A percentile compares a stretch with the other conserved stretches of the same genome.
phyloP scores from a whole-genome alignment of 2,797 vertebrate genomes.

The Pampus argenteus region DNA sequence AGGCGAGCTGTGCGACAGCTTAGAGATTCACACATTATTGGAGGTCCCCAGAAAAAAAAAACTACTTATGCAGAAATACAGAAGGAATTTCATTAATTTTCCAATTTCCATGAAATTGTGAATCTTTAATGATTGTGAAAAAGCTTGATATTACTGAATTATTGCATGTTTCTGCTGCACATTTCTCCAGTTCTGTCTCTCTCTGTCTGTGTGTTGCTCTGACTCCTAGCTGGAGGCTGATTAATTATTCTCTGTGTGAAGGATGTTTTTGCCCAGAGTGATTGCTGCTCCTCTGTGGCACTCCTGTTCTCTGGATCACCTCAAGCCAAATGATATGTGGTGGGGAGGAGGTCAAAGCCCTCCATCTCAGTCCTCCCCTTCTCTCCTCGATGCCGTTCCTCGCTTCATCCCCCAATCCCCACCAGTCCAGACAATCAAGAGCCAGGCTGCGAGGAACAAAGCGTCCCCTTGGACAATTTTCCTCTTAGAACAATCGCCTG shows the following conservation, averaged over 20 bases:
- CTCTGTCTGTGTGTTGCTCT: slow-evolving; percentile 25
- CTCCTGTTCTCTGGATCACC: slow-evolving; percentile 77
- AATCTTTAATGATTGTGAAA: neutral
- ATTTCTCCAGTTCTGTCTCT: neutral
- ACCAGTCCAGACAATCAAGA: slow-evolving; percentile 48
- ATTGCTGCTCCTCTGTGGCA: slow-evolving; percentile 71
- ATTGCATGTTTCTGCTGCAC: slow-evolving; percentile 2
- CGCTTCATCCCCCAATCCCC: slow-evolving; percentile 23
- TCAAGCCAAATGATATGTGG: slow-evolving; percentile 78
- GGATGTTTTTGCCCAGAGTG: slow-evolving; percentile 70
- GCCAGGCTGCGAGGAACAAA: slow-evolving; percentile 50
- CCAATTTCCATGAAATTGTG: fast-evolving
- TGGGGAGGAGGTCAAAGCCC: slow-evolving; percentile 72
- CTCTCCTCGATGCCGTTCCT: neutral
- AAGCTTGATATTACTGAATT: slow-evolving; percentile 8
- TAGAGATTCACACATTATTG: neutral
- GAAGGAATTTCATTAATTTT: neutral
- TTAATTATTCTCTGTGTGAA: slow-evolving; percentile 80
- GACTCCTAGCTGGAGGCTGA: slow-evolving; percentile 67
- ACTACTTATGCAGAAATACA: neutral
- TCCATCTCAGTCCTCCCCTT: slow-evolving; percentile 40
- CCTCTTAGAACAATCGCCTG: slow-evolving; percentile 45
- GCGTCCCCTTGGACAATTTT: slow-evolving; percentile 50
- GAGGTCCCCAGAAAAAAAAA: neutral
- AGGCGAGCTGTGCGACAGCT: too few species aligned